Evolutionary conservation across 2,797 vertebrate species (phyloP).

Genomic region (Rhabdomys pumilio): DNA sequence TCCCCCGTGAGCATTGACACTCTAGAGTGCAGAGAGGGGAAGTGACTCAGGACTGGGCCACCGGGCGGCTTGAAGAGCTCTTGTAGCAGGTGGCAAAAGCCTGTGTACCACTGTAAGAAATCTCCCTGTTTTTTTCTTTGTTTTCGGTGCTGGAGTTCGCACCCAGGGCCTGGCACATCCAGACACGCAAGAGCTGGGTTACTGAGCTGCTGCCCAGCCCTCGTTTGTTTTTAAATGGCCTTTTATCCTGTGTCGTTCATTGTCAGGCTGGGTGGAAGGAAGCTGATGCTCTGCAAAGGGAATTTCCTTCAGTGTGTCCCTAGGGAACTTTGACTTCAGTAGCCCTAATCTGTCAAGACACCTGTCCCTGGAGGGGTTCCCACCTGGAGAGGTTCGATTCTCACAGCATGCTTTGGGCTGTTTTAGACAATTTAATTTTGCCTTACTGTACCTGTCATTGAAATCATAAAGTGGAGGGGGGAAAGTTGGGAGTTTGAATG

Average conservation of each 20-base stretch:
- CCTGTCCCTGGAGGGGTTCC: not conserved
- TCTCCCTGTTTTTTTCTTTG: not conserved
- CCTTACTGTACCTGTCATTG: conserved; percentile 7
- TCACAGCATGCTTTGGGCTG: not conserved
- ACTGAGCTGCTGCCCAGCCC: not conserved
- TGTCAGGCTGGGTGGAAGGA: not conserved
- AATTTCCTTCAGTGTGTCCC: conserved; percentile 69
- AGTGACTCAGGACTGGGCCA: conserved; percentile 79
- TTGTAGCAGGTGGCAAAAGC: conserved; percentile 73
- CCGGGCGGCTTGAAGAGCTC: conserved; percentile 10
- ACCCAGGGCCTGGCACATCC: not conserved
- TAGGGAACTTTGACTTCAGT: conserved; percentile 45
- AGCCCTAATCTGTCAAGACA: conserved; percentile 61
- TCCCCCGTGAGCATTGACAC: not conserved
- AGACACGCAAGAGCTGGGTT: not conserved
- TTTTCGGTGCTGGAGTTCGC: not conserved
- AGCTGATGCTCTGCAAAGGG: conserved; percentile 64
- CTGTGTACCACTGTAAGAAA: conserved; percentile 36
- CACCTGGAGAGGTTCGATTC: not conserved
- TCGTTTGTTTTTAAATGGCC: conserved; percentile 28
- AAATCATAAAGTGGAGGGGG: conserved; percentile 47
- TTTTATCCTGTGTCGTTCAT: conserved; percentile 66
- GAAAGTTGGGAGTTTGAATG: conserved; percentile 10
- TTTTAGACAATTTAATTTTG: conserved; percentile 54
- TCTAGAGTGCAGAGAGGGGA: conserved; percentile 71